Evolutionary conservation across 2,797 vertebrate species (phyloP).

Genomic region (Chloroceryle inda): DNA sequence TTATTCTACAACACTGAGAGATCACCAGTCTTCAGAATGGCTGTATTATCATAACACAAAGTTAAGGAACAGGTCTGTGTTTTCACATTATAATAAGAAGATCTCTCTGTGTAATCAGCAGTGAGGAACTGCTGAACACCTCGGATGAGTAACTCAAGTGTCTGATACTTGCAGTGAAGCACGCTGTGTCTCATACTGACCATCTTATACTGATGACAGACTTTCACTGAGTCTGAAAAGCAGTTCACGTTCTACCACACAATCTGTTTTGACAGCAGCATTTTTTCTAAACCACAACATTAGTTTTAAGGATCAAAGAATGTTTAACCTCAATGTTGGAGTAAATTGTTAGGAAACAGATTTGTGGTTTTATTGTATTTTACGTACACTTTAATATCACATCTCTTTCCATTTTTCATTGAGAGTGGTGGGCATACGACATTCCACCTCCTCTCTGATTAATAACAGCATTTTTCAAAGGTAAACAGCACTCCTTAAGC

Average conservation of each 20-base stretch:
- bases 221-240: not conserved
- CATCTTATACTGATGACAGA: fast-evolving
- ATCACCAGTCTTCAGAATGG: not conserved
- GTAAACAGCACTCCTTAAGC: not conserved
- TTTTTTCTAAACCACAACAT: not conserved
- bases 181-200: not conserved
- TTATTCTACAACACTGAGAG: not conserved
- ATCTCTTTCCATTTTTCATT: not conserved
- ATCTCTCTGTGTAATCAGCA: not conserved
- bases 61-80: not conserved
- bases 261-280: not conserved
- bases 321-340: not conserved
- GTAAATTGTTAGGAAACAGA: not conserved
- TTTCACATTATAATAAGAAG: not conserved
- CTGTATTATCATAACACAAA: not conserved
- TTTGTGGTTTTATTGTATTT: not conserved
- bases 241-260: not conserved
- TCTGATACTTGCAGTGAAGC: not conserved
- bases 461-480: not conserved
- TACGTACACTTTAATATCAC: not conserved
- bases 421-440: not conserved
- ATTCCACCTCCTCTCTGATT: not conserved
- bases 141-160: not conserved
- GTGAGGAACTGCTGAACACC: not conserved
- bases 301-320: not conserved